Conservation (phyloP, 2,797 vertebrate species). For the Onychomys leucogaster region DNA sequence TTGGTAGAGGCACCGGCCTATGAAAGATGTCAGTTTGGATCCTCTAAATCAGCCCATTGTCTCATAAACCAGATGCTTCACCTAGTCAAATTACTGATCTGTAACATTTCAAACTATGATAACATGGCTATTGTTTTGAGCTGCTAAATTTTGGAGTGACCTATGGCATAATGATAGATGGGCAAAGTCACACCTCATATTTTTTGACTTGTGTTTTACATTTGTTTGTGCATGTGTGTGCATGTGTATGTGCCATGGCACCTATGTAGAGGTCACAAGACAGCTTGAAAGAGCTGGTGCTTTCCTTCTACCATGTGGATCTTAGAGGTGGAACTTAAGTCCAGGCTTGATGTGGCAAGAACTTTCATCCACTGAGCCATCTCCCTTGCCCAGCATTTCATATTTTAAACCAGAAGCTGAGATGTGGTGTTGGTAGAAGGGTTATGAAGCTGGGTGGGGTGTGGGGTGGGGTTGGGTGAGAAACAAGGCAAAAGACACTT, state of each 20-base stretch:
- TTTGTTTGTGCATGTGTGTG: neutral
- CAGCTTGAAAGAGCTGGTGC: neutral
- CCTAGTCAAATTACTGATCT: neutral
- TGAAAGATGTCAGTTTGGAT: neutral
- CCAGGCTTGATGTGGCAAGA: neutral
- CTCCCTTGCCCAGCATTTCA: neutral
- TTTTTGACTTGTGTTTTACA: neutral
- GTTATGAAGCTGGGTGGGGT: neutral
- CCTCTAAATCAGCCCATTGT: neutral
- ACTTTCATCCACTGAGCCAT: neutral
- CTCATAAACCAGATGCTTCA: neutral
- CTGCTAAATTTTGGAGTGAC: neutral
- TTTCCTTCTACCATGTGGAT: neutral
- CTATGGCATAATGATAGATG: slow-evolving; percentile 11
- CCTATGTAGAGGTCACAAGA: neutral
- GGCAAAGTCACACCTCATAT: neutral
- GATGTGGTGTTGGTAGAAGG: neutral
- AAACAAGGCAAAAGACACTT: neutral
- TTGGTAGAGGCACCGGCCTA: neutral
- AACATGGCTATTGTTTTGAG: slow-evolving; percentile 13
- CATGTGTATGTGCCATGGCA: too few species aligned
- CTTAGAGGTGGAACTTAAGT: neutral
- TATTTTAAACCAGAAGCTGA: slow-evolving; percentile 42
- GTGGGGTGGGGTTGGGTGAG: neutral
- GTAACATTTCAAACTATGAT: slow-evolving; percentile 2